phyloP scores from a whole-genome alignment of 1,140 invertebrate genomes.

The Drosophila mayri region DNA sequence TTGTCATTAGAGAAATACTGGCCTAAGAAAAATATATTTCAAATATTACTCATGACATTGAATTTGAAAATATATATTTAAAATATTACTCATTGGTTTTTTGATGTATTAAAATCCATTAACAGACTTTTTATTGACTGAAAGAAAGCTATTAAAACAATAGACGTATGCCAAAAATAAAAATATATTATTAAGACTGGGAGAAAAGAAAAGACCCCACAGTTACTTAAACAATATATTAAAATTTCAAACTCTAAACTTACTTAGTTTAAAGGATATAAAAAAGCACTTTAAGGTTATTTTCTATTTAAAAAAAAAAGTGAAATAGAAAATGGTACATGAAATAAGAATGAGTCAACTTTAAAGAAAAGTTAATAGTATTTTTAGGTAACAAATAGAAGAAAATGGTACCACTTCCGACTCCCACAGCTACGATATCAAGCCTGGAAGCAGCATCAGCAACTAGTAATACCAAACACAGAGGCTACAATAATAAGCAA shows the following conservation, averaged over 20 bases:
- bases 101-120: neutral
- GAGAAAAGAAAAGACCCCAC: neutral
- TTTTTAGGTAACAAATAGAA: neutral
- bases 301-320: neutral
- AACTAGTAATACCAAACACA: neutral
- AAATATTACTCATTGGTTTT: conserved; percentile 9
- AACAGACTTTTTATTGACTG: conserved; percentile 1
- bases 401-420: neutral
- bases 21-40: neutral
- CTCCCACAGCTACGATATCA: neutral
- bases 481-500: neutral
- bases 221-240: neutral
- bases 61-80: neutral
- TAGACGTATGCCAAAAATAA: neutral
- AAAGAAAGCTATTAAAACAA: neutral
- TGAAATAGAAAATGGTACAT: no score
- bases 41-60: conserved; percentile 4
- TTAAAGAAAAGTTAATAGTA: neutral
- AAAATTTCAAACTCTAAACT: no score
- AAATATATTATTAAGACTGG: neutral
- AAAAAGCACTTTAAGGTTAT: neutral
- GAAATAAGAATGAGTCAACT: neutral
- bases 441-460: neutral
- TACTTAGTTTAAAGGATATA: neutral
- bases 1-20: neutral